A percentile compares a stretch with the other conserved stretches of the same genome.
Conservation (phyloP, 2,113 vertebrate genomes). For the Microtus ochrogaster region DNA sequence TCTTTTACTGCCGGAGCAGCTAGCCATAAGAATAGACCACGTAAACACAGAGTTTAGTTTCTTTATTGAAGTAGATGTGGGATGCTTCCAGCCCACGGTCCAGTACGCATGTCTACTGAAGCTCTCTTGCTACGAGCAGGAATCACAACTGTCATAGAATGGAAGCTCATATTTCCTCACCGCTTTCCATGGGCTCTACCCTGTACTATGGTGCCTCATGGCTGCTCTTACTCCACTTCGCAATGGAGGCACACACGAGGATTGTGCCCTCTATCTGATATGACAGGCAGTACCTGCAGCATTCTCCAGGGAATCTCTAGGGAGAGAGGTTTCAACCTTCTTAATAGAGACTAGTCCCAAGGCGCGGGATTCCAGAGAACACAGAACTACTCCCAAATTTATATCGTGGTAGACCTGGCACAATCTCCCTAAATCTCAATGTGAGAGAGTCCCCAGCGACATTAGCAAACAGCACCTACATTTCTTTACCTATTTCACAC, state of each 20-base stretch:
- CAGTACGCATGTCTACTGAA: accelerated
- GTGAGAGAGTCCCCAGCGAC: background rate
- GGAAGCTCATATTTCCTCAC: background rate
- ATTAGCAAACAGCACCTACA: background rate
- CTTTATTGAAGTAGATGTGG: background rate
- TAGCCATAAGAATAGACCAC: accelerated
- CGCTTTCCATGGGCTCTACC: background rate
- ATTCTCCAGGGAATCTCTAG: background rate
- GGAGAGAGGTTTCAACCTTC: background rate
- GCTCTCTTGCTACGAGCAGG: background rate
- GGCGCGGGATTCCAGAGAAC: too few species aligned
- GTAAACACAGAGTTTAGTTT: too few species aligned
- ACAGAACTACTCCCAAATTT: background rate
- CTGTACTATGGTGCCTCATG: too few species aligned
- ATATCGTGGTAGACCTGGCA: background rate
- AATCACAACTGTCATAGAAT: accelerated
- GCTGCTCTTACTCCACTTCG: too few species aligned
- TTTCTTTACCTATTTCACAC: background rate
- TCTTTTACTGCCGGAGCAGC: too few species aligned
- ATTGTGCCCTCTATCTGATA: too few species aligned
- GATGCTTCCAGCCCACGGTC: background rate
- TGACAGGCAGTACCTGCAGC: too few species aligned
- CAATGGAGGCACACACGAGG: accelerated
- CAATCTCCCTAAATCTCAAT: background rate
- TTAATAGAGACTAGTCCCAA: too few species aligned